Evolutionary conservation across 2,113 vertebrate species (phyloP).

Genomic region (Cervus canadensis): DNA sequence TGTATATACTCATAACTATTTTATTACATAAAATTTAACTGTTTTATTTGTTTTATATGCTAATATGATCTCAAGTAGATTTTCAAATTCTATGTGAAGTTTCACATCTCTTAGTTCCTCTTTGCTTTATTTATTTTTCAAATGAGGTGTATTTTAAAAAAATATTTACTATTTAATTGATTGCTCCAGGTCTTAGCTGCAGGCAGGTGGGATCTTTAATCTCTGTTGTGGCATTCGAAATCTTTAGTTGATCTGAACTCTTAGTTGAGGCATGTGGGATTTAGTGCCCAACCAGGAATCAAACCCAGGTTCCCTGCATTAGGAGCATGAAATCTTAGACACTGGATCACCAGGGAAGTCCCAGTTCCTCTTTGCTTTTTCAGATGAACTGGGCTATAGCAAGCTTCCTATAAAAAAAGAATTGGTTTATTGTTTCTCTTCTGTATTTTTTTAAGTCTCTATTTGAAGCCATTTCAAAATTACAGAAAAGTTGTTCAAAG

Average conservation of each 20-base stretch:
- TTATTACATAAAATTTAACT: background rate
- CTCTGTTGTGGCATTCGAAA: background rate
- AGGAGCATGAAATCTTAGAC: background rate
- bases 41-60: background rate
- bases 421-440: background rate
- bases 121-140: background rate
- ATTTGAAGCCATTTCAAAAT: constrained; percentile 14
- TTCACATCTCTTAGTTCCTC: background rate
- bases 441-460: background rate
- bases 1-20: background rate
- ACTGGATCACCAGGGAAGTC: background rate
- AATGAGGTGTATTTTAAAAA: background rate
- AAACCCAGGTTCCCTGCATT: background rate
- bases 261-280: background rate
- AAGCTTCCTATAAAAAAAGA: background rate
- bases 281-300: background rate
- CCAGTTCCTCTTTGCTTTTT: background rate
- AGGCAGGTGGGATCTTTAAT: background rate
- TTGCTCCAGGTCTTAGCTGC: background rate
- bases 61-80: background rate
- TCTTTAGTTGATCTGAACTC: background rate
- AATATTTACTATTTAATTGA: background rate
- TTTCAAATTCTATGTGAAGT: background rate
- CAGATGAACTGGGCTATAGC: background rate
- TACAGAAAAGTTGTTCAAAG: background rate